phyloP scores from a whole-genome alignment of 2,113 vertebrate genomes.

The Chionodraco myersi region DNA sequence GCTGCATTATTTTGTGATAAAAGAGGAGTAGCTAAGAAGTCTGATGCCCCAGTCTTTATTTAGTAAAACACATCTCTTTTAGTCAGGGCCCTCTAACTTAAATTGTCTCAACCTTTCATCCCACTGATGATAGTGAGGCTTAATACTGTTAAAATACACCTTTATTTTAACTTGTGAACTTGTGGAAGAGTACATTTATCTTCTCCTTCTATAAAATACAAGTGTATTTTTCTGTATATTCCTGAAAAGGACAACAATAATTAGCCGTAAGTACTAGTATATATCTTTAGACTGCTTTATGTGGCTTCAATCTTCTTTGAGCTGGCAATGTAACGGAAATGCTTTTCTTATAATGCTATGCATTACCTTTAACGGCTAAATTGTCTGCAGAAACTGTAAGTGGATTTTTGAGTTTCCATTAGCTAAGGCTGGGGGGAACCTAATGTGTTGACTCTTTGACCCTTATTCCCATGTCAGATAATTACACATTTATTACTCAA shows the following conservation, averaged over 20 bases:
- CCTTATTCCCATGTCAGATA: neutral
- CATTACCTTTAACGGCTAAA: neutral
- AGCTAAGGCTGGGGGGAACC: neutral
- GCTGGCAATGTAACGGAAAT: neutral
- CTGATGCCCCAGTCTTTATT: constrained; percentile 16
- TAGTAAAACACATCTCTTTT: constrained; percentile 11
- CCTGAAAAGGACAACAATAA: neutral
- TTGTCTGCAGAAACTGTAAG: neutral
- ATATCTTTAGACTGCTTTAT: neutral
- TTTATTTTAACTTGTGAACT: no score
- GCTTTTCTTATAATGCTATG: neutral
- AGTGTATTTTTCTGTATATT: neutral
- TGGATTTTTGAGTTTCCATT: constrained; percentile 10
- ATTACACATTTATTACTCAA: neutral
- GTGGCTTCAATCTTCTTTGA: neutral
- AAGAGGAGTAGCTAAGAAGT: constrained; percentile 32
- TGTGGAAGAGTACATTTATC: neutral
- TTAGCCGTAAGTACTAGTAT: neutral
- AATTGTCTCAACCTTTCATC: neutral
- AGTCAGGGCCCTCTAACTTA: neutral
- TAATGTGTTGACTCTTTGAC: neutral
- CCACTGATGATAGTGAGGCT: neutral
- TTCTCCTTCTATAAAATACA: no score
- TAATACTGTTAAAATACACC: neutral
- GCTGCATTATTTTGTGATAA: constrained; percentile 39